Base-by-base conservation (phyloP, 2,797 vertebrate species). In the Euphonia xanthogaster region DNA sequence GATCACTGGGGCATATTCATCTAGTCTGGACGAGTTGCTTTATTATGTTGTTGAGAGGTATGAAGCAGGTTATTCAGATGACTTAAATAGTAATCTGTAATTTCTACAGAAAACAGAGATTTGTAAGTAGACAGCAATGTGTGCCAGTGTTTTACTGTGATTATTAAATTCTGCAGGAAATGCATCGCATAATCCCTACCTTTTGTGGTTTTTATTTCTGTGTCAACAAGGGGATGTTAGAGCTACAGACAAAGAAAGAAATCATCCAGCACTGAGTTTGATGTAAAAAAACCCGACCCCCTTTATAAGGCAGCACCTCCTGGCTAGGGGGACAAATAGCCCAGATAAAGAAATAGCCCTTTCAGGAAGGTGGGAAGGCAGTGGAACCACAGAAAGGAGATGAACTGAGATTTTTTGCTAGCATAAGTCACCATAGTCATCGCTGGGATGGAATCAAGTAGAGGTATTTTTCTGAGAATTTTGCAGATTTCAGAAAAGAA, bases 161-260 rank as follows among this genome's bases (percentile, higher is more conserved):
- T 97, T 96, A 96, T 97, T 97, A 96, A 97, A 97, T 93, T 92
- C 95, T 95, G 93, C 70, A 88, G 95, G 90, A 97, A 97, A 94
- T 76, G 62, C 78, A 73, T 86, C 25, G 3, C 89, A 61, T 92
- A 79, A 95, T 93, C 94, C 89, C 82, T 93, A 94, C 81, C 90
- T 80, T 93, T 91, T 86, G 84, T 73, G 83, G 2, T 45, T 84
- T 88, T 92, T 92, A 86, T 95, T 73, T 61, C 28, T 88, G n/a
- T 45, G 39, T 85, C 88, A 83, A 58, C 66, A 81, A 78, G 73
- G 50, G n/a, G 57, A 70, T 84, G 50, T 71, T 74, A 72, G 37
- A 57, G 63, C 55, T 86, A 31, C 65, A 87, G 90, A 96, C 60
- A 94, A 91, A 93, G 66, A 30, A 87, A 57, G 91, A 93, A 95